Percentiles rank a stretch among this genome's conserved stretches.
Evolutionary conservation across 2,888 invertebrate species (phyloP).

Genomic region (Nowickia ferox): DNA sequence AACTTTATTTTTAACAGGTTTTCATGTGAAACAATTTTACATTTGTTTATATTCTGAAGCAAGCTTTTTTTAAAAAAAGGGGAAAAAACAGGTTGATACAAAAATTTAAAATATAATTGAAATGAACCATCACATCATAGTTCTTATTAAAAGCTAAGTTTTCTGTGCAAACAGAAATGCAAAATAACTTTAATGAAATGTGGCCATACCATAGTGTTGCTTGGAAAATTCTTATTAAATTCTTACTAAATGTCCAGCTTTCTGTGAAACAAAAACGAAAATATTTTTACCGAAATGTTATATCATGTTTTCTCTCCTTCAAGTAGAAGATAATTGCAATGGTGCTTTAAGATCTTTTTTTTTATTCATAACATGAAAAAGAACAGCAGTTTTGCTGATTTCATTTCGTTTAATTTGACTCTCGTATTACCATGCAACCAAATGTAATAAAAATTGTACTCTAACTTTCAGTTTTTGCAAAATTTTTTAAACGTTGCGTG

Average conservation of each 20-base stretch:
- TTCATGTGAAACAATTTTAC: too few relatives aligned
- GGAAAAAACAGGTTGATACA: too few relatives aligned
- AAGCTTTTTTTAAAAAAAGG: too few relatives aligned
- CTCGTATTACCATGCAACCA: conserved; percentile 52
- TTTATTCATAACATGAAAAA: conserved; percentile 12
- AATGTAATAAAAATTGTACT: conserved; percentile 36
- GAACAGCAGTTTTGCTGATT: conserved; percentile 53
- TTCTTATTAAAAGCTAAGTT: too few relatives aligned
- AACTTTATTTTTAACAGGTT: too few relatives aligned
- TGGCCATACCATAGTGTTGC: too few relatives aligned
- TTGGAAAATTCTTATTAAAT: not conserved
- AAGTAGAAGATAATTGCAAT: not conserved
- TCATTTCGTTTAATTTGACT: conserved; percentile 64
- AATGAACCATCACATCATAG: too few relatives aligned
- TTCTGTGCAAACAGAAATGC: too few relatives aligned
- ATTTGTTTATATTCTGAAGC: too few relatives aligned
- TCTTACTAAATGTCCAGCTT: not conserved
- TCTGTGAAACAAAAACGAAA: not conserved
- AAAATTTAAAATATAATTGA: too few relatives aligned
- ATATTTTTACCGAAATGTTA: not conserved
- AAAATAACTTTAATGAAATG: too few relatives aligned
- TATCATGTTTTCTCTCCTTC: too few relatives aligned
- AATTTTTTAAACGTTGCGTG: conserved; percentile 59
- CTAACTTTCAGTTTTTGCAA: conserved; percentile 26
- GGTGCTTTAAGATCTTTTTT: not conserved